Conservation (phyloP, 1,140 invertebrate genomes). For the Sminthurides bifidus region DNA sequence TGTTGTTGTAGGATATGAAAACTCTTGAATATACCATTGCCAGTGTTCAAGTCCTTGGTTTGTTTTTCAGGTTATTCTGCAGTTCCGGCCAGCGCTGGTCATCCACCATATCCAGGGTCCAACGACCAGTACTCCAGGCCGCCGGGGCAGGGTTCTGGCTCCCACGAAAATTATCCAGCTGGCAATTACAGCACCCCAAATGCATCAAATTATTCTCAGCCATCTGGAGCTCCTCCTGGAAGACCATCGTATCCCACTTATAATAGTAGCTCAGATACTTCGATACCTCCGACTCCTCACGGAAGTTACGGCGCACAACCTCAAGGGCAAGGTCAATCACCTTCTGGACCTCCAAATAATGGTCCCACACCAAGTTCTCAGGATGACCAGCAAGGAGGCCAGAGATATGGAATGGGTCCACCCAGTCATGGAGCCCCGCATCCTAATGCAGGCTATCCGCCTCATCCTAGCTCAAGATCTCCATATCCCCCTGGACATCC, state of each 20-base stretch:
- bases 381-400: slow-evolving; percentile 39
- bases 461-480: slow-evolving; percentile 23
- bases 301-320: slow-evolving; percentile 28
- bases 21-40: no score
- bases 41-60: no score
- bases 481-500: slow-evolving; percentile 22
- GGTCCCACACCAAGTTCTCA: slow-evolving; percentile 34
- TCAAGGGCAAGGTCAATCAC: slow-evolving; percentile 34
- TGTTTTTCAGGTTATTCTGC: no score
- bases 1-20: no score
- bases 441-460: slow-evolving; percentile 20
- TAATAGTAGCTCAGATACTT: slow-evolving; percentile 3
- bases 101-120: slow-evolving; percentile 33
- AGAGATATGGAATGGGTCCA: slow-evolving; percentile 23
- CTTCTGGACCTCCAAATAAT: slow-evolving; percentile 1
- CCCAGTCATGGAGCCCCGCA: slow-evolving; percentile 13
- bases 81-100: no score
- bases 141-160: no score
- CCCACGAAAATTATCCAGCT: slow-evolving; percentile 9
- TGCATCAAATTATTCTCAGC: slow-evolving; percentile 11
- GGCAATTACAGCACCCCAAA: slow-evolving; percentile 5
- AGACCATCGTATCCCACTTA: slow-evolving; percentile 19
- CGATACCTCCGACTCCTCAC: slow-evolving; percentile 11
- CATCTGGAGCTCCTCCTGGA: slow-evolving; percentile 13
- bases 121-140: slow-evolving; percentile 24